Percentiles rank a stretch among this genome's conserved stretches.
Evolutionary conservation across 2,888 invertebrate genomes (phyloP).

Genomic region (Malthinus flaveolus): DNA sequence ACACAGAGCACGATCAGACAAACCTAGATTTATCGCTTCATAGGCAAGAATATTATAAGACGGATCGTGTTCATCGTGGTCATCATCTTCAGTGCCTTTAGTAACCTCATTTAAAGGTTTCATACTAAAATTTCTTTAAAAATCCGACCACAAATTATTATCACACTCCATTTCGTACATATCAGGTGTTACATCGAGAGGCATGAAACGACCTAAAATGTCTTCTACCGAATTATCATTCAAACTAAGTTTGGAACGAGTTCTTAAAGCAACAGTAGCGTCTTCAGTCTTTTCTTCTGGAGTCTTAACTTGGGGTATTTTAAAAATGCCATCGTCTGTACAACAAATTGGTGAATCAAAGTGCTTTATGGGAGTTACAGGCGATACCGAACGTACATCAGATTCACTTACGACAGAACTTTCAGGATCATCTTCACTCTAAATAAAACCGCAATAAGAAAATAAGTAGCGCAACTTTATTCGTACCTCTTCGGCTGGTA

Average conservation of each 20-base stretch:
- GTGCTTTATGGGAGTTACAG: too few species aligned
- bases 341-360: constrained; percentile 52
- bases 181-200: constrained; percentile 84
- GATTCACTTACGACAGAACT: too few species aligned
- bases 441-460: too few species aligned
- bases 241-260: constrained; percentile 84
- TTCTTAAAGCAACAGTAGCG: too few species aligned
- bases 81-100: constrained; percentile 67
- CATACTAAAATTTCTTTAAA: constrained; percentile 72
- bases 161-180: constrained; percentile 73
- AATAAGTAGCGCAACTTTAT: constrained; percentile 6
- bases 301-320: constrained; percentile 60
- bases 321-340: constrained; percentile 71
- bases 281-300: constrained; percentile 26
- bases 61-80: constrained; percentile 88
- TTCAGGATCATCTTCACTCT: constrained; percentile 75
- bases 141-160: constrained; percentile 72
- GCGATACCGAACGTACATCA: too few species aligned
- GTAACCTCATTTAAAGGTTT: too few species aligned
- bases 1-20: not conserved
- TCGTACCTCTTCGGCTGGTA: too few species aligned
- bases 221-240: constrained; percentile 83
- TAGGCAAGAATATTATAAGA: constrained; percentile 87
- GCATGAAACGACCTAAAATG: constrained; percentile 87
- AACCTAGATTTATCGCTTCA: constrained; percentile 67